Evolutionary conservation across 2,797 vertebrate genomes (phyloP).

Genomic region (Myripristis jacobus): DNA sequence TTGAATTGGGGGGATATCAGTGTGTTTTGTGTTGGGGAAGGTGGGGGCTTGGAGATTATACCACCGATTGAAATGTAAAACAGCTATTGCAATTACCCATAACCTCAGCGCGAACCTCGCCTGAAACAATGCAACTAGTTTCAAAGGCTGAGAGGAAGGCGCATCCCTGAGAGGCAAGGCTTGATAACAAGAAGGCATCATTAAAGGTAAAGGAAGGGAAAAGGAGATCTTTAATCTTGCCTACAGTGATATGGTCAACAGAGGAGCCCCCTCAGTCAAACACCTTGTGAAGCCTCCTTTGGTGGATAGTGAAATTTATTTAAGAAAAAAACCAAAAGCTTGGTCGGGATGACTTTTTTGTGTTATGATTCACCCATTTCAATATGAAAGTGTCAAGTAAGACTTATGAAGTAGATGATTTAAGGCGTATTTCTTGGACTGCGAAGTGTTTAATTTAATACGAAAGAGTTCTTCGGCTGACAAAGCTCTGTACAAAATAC

Average conservation of each 20-base stretch:
- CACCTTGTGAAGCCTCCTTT: constrained; percentile 40
- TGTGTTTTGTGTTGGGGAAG: constrained; percentile 72
- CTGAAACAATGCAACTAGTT: constrained; percentile 80
- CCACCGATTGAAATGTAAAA: constrained; percentile 83
- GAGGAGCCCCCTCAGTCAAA: constrained; percentile 42
- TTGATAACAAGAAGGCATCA: constrained; percentile 76
- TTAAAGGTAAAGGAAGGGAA: constrained; percentile 74
- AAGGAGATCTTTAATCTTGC: constrained; percentile 55
- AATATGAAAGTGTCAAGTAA: constrained; percentile 40
- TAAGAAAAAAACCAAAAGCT: constrained; percentile 52
- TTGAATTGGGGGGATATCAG: constrained; percentile 73
- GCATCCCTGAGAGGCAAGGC: constrained; percentile 68
- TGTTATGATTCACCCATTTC: constrained; percentile 50
- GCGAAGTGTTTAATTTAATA: neutral
- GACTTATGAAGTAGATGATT: constrained; percentile 35
- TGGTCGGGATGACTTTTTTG: constrained; percentile 36
- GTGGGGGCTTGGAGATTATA: constrained; percentile 74
- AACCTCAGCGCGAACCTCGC: constrained; percentile 79
- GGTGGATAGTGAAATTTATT: constrained; percentile 51
- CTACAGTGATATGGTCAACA: constrained; percentile 53
- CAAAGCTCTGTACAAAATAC: neutral
- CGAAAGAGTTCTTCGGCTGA: neutral
- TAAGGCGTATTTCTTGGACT: neutral
- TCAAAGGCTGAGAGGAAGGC: constrained; percentile 77
- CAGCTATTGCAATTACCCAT: constrained; percentile 81